phyloP scores from a whole-genome alignment of 2,797 vertebrate genomes.

The Carapus acus region DNA sequence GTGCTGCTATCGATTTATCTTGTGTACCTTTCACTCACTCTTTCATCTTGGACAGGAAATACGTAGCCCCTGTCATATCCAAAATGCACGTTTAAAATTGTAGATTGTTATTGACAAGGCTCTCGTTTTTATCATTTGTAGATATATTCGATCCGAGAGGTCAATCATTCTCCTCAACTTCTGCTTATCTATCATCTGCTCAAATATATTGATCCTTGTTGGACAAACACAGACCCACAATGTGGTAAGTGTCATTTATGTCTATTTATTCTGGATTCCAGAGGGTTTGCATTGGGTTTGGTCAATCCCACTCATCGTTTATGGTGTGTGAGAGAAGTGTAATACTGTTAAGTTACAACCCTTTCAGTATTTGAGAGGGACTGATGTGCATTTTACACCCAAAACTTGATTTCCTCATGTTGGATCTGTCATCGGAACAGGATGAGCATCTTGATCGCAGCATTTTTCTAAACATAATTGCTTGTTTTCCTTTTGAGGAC shows the following conservation, averaged over 20 bases:
- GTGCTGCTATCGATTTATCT: too few species aligned
- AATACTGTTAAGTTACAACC: too few species aligned
- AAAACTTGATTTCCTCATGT: conserved; percentile 13
- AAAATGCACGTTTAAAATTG: too few species aligned
- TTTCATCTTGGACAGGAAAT: too few species aligned
- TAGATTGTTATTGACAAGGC: too few species aligned
- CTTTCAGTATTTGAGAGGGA: too few species aligned
- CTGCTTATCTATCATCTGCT: conserved; percentile 98
- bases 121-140: conserved; percentile 52
- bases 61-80: too few species aligned
- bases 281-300: too few species aligned
- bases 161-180: conserved; percentile 99
- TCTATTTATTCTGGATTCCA: too few species aligned
- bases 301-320: too few species aligned
- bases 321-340: too few species aligned
- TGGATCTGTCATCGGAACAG: conserved; percentile 28
- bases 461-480: conserved; percentile 16
- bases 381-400: conserved; percentile 8
- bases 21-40: too few species aligned
- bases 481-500: conserved; percentile 14
- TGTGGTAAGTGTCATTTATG: conserved; percentile 76
- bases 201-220: conserved; percentile 96
- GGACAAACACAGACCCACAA: conserved; percentile 99
- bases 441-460: conserved; percentile 5
- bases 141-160: conserved; percentile 96